These are phyloP conservation scores for Phrynocephalus vlangalii DNA, from an alignment of 2,797 vertebrate species.

Conservation along the genomic window DNA sequence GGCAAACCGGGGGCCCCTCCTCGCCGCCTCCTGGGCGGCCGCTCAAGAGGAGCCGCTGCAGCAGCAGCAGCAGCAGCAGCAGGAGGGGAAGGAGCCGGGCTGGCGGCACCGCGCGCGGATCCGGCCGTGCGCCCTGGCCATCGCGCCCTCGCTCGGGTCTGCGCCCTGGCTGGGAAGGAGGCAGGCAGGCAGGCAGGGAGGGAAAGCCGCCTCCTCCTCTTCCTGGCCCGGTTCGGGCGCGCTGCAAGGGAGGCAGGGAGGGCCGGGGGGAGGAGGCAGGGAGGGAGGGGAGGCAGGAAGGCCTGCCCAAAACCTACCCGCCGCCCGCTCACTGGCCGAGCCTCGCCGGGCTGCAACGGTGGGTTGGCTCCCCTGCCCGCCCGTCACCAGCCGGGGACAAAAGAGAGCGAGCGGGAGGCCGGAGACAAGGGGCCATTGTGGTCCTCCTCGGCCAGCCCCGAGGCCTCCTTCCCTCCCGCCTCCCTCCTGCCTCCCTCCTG, in stretches of 20 bases:
- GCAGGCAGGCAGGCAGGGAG: too few species aligned
- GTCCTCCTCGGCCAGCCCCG: too few species aligned
- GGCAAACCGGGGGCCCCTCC: background rate
- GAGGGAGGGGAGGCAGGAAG: rapidly evolving
- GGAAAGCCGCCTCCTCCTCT: too few species aligned
- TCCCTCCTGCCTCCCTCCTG: background rate
- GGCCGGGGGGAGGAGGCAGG: rapidly evolving
- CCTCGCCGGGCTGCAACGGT: background rate
- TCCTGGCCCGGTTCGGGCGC: too few species aligned
- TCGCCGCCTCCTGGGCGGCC: background rate
- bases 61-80: too few species aligned
- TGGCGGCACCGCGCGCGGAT: too few species aligned
- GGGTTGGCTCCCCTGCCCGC: background rate
- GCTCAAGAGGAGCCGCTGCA: background rate
- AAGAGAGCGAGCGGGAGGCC: too few species aligned
- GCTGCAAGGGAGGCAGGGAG: rapidly evolving
- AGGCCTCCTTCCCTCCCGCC: too few species aligned
- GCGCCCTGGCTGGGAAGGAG: background rate
- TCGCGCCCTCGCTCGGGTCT: background rate
- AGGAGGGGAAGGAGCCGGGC: too few species aligned
- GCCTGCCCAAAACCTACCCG: background rate
- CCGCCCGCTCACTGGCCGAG: background rate
- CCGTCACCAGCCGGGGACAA: background rate
- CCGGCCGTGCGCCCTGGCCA: too few species aligned
- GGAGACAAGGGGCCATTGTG: constrained; percentile 17